These are phyloP conservation scores for Aphaenogaster ashmeadi DNA, from an alignment of 1,140 invertebrate species.

Conservation along the genomic window DNA sequence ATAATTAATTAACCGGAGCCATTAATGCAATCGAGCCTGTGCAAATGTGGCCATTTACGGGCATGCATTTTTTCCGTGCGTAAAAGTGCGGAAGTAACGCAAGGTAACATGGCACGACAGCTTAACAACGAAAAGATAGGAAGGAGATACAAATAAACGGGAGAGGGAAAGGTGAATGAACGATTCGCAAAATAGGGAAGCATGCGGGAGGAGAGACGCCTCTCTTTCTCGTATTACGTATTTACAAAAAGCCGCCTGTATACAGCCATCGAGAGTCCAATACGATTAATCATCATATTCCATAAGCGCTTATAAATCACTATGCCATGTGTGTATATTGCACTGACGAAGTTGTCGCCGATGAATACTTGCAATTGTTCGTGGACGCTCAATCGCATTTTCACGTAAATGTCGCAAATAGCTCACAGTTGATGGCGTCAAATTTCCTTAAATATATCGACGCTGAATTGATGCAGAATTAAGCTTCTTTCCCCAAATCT, in stretches of 20 bases:
- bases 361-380: background rate
- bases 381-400: background rate
- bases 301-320: constrained; percentile 37
- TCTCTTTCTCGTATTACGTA: constrained; percentile 62
- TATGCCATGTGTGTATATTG: constrained; percentile 48
- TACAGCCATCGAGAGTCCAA: constrained; percentile 27
- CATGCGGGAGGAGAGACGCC: constrained; percentile 10
- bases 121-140: constrained; percentile 59
- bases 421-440: background rate
- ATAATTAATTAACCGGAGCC: background rate
- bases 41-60: background rate
- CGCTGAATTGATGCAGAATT: background rate
- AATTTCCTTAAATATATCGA: constrained; percentile 1
- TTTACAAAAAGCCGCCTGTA: constrained; percentile 68
- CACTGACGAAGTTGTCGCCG: constrained; percentile 45
- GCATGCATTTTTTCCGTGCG: constrained; percentile 42
- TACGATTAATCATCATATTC: constrained; percentile 55
- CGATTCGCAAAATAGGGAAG: constrained; percentile 5
- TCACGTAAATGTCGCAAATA: background rate
- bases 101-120: constrained; percentile 78
- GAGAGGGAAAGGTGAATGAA: background rate
- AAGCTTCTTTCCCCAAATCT: background rate
- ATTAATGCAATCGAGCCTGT: constrained; percentile 38
- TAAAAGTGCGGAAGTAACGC: constrained; percentile 57
- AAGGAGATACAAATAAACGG: background rate